phyloP scores from a whole-genome alignment of 2,113 vertebrate genomes.

The Tachuris rubrigastra region DNA sequence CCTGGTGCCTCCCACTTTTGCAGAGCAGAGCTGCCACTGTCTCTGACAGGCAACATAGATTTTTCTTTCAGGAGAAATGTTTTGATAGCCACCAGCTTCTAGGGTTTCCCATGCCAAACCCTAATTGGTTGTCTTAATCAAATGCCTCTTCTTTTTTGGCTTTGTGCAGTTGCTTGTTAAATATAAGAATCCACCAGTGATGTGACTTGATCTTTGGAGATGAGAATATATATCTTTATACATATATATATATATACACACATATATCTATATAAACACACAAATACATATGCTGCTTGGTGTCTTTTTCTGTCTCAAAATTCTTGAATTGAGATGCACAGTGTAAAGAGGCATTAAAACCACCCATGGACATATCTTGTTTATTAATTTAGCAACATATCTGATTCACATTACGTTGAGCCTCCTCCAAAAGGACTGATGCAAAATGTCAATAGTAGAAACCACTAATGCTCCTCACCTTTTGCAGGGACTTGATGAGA shows the following conservation, averaged over 20 bases:
- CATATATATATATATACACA: too few species aligned
- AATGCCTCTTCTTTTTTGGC: neutral
- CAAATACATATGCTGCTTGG: neutral
- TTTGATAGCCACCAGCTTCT: neutral
- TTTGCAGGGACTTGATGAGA: neutral
- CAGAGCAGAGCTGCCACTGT: neutral
- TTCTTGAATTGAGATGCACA: neutral
- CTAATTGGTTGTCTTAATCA: slow-evolving; percentile 23
- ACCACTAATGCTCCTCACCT: neutral
- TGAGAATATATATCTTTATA: neutral
- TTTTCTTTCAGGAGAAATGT: neutral
- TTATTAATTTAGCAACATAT: neutral
- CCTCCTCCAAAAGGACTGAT: neutral
- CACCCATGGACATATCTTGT: neutral
- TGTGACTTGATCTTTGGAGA: neutral
- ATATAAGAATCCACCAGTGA: neutral
- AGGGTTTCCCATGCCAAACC: neutral
- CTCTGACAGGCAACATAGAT: neutral
- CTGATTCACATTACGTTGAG: neutral
- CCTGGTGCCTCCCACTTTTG: neutral
- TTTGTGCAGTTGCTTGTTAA: neutral
- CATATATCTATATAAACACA: neutral
- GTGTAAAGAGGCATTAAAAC: neutral
- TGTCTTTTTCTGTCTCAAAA: neutral
- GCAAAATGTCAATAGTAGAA: neutral